These are phyloP conservation scores for Sorex maritimensis DNA, from an alignment of 2,797 vertebrate species.

Conservation along the genomic window DNA sequence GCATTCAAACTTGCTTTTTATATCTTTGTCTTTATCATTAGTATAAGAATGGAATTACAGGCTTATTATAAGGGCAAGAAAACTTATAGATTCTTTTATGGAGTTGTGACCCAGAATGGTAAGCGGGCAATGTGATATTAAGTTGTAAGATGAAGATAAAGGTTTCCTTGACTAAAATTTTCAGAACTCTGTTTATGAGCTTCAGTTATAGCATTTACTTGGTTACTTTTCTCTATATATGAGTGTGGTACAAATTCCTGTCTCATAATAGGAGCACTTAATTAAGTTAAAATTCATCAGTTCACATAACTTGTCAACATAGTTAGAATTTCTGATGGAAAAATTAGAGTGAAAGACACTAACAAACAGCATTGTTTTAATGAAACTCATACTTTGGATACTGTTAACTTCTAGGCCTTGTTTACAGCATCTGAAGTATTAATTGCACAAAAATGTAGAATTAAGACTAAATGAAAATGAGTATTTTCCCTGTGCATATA, in stretches of 20 bases:
- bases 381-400: constrained; percentile 35
- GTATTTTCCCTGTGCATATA: not conserved
- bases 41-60: constrained; percentile 70
- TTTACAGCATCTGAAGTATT: constrained; percentile 47
- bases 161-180: constrained; percentile 77
- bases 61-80: constrained; percentile 77
- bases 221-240: constrained; percentile 26
- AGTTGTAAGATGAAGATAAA: constrained; percentile 77
- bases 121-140: constrained; percentile 49
- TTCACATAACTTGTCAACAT: constrained; percentile 42
- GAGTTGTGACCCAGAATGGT: constrained; percentile 79
- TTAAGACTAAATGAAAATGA: constrained; percentile 43
- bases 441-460: constrained; percentile 47
- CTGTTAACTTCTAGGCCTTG: constrained; percentile 3
- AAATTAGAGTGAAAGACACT: constrained; percentile 52
- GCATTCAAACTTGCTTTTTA: constrained; percentile 74
- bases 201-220: constrained; percentile 58
- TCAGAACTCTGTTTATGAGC: constrained; percentile 68
- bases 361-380: constrained; percentile 61
- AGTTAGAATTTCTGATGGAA: constrained; percentile 34
- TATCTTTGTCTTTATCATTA: constrained; percentile 68
- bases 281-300: constrained; percentile 55
- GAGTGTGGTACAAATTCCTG: constrained; percentile 11
- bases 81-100: constrained; percentile 69
- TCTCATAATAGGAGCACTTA: constrained; percentile 39